These are phyloP conservation scores for Cercocebus atys DNA, from an alignment of 2,113 vertebrate species.

Conservation along the genomic window DNA sequence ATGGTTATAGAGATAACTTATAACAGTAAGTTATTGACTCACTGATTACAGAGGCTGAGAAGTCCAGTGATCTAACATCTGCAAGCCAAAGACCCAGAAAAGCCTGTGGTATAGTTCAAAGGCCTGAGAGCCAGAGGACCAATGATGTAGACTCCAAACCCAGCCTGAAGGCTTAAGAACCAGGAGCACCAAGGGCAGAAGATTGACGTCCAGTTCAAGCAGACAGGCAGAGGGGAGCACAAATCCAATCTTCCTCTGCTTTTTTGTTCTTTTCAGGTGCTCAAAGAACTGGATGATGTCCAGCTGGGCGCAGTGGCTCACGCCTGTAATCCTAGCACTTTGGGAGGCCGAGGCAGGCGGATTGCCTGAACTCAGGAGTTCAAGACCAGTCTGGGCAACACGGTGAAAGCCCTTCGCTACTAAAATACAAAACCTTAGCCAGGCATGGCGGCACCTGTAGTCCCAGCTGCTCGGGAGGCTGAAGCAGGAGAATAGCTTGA, in stretches of 20 bases:
- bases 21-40: neutral
- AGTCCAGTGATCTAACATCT: neutral
- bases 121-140: neutral
- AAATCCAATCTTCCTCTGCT: neutral
- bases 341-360: too few species aligned
- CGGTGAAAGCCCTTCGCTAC: too few species aligned
- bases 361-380: too few species aligned
- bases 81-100: neutral
- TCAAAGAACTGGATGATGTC: neutral
- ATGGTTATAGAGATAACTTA: too few species aligned
- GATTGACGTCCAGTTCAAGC: neutral
- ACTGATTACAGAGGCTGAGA: neutral
- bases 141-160: neutral
- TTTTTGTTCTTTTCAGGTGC: neutral
- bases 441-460: too few species aligned
- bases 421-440: too few species aligned
- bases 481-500: too few species aligned
- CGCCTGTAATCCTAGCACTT: too few species aligned
- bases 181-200: neutral
- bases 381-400: too few species aligned
- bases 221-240: neutral
- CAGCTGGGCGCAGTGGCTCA: accelerated
- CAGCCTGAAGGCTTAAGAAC: neutral
- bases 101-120: neutral
- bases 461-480: too few species aligned